A percentile compares a stretch with the other conserved stretches of the same genome.
These are phyloP conservation scores for Chelonus insularis DNA, from an alignment of 1,140 invertebrate genomes.

Conservation along the genomic window DNA sequence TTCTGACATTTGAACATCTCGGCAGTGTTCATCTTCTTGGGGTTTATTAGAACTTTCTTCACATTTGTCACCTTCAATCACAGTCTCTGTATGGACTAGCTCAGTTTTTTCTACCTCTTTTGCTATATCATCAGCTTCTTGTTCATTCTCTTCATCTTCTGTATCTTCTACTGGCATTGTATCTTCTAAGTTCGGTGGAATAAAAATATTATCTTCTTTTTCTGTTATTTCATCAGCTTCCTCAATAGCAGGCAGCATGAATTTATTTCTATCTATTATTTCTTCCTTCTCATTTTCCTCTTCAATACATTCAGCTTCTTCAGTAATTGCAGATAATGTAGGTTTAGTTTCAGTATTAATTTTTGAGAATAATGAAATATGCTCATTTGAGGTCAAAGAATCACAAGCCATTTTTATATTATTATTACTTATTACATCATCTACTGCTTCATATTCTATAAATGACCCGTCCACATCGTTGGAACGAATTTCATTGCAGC, in stretches of 20 bases:
- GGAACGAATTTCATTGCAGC: slow-evolving; percentile 23
- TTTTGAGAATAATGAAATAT: too few species aligned
- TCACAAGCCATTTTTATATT: neutral
- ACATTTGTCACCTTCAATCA: too few species aligned
- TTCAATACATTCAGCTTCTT: slow-evolving; percentile 2
- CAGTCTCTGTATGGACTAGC: too few species aligned
- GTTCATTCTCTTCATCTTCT: too few species aligned
- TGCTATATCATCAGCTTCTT: too few species aligned
- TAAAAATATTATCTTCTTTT: neutral
- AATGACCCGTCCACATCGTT: slow-evolving; percentile 28
- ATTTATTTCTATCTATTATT: neutral
- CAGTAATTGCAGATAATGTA: neutral
- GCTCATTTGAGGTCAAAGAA: neutral
- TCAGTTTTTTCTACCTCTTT: too few species aligned
- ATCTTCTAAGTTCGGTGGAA: neutral
- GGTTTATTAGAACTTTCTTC: too few species aligned
- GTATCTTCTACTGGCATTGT: neutral
- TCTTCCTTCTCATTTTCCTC: neutral
- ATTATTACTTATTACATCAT: slow-evolving; percentile 10
- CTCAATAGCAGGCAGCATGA: neutral
- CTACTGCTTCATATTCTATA: slow-evolving; percentile 23
- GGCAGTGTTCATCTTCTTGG: too few species aligned
- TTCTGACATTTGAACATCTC: too few species aligned
- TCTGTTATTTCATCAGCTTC: slow-evolving; percentile 12
- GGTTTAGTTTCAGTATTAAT: neutral